A percentile compares a stretch with the other conserved stretches of the same genome.
Evolutionary conservation across 2,797 vertebrate species (phyloP).

Genomic region (Nannoperca australis): DNA sequence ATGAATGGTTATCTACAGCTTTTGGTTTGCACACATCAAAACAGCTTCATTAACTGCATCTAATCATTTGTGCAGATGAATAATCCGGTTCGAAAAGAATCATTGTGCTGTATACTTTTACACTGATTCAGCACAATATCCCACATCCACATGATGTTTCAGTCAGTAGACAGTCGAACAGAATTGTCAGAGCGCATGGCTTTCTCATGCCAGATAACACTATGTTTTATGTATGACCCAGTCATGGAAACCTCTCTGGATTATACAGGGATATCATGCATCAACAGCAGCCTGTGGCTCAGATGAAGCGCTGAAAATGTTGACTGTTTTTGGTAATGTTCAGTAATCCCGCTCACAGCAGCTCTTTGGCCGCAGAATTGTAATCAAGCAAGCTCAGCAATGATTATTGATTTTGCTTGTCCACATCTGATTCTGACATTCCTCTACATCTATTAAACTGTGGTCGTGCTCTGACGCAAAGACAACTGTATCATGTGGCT

Average conservation of each 20-base stretch:
- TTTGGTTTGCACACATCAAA: constrained; percentile 14
- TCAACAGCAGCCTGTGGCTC: constrained; percentile 55
- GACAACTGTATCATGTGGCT: constrained; percentile 56
- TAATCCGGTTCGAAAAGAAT: background rate
- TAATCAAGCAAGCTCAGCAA: constrained; percentile 55
- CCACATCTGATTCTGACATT: constrained; percentile 56
- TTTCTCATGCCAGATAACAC: constrained; percentile 25
- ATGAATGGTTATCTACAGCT: constrained; percentile 18
- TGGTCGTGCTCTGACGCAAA: constrained; percentile 46
- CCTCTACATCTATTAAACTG: constrained; percentile 61
- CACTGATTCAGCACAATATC: constrained; percentile 21
- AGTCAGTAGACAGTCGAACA: constrained; percentile 19
- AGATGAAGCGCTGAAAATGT: constrained; percentile 58
- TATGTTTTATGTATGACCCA: constrained; percentile 51
- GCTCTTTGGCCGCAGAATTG: constrained; percentile 37
- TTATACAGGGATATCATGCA: constrained; percentile 44
- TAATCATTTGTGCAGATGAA: background rate
- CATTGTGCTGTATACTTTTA: background rate
- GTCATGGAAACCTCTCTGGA: constrained; percentile 49
- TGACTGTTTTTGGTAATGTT: constrained; percentile 55
- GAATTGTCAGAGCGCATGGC: constrained; percentile 28
- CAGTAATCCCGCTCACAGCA: constrained; percentile 53
- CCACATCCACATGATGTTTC: constrained; percentile 24
- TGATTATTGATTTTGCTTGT: constrained; percentile 65
- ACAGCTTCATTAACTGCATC: background rate